Evolutionary conservation across 2,888 invertebrate species (phyloP).

Genomic region (Osedax frankpressi): DNA sequence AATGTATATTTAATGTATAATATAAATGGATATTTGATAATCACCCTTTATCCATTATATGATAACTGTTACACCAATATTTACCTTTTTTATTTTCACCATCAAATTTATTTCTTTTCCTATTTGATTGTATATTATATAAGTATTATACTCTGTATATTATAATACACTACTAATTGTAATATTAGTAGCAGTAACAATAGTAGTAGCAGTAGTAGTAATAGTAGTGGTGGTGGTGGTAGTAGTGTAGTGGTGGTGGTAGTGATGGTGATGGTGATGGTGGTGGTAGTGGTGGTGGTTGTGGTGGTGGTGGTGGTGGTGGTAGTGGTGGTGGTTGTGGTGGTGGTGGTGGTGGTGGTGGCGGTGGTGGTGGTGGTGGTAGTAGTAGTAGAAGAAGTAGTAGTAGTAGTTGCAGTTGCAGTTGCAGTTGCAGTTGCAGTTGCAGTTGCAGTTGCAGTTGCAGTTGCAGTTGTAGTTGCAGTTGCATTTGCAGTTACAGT

Average conservation of each 20-base stretch:
- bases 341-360: neutral
- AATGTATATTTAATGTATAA: too few relatives aligned
- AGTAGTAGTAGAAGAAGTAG: constrained; percentile 8
- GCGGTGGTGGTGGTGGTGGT: constrained; percentile 1
- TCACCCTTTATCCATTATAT: too few relatives aligned
- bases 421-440: neutral
- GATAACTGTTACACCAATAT: too few relatives aligned
- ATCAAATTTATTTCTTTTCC: too few relatives aligned
- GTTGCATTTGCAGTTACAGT: neutral
- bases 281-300: neutral
- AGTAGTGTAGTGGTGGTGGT: neutral
- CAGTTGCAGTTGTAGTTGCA: constrained; percentile 1
- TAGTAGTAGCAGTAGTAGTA: constrained; percentile 9
- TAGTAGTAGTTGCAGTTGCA: neutral
- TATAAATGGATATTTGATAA: too few relatives aligned
- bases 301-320: constrained; percentile 3
- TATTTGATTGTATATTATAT: too few relatives aligned
- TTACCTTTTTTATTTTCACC: too few relatives aligned
- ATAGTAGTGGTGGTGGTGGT: constrained; percentile 1
- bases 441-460: neutral
- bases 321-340: neutral
- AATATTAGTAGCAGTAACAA: constrained; percentile 2
- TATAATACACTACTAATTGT: neutral
- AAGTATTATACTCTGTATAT: too few relatives aligned
- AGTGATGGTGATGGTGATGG: neutral